Evolutionary conservation across 2,888 invertebrate genomes (phyloP).

Genomic region (Anoncus sp.): DNA sequence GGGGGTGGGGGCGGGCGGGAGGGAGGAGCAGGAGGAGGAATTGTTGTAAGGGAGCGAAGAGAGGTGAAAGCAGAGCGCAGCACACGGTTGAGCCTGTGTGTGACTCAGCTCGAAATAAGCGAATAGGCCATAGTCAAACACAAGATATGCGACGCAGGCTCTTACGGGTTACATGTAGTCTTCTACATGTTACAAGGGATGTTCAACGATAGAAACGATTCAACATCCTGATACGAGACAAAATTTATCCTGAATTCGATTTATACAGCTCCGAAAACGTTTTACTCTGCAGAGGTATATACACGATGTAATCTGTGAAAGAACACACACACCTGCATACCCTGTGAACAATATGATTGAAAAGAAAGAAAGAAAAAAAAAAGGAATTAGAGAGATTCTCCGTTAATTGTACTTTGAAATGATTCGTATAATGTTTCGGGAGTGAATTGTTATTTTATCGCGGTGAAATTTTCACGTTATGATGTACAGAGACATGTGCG

Average conservation of each 20-base stretch:
- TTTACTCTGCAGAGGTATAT: too few species aligned
- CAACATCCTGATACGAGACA: too few species aligned
- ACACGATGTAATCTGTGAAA: too few species aligned
- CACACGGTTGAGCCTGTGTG: slow-evolving; percentile 63
- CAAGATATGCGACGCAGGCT: slow-evolving; percentile 69
- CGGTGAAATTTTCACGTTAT: neutral
- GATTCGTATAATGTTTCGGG: neutral
- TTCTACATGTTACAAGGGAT: slow-evolving; percentile 52
- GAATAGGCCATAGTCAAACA: slow-evolving; percentile 75
- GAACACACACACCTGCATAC: too few species aligned
- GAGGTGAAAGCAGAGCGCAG: slow-evolving; percentile 44
- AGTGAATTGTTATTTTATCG: neutral
- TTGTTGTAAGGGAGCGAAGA: slow-evolving; percentile 36
- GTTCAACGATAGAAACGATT: too few species aligned
- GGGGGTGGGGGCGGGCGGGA: slow-evolving; percentile 28
- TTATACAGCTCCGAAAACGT: too few species aligned
- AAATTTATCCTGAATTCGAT: too few species aligned
- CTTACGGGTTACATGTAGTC: slow-evolving; percentile 45
- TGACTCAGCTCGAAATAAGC: slow-evolving; percentile 78
- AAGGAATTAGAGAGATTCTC: neutral
- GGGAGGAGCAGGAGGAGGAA: slow-evolving; percentile 43
- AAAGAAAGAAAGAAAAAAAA: too few species aligned
- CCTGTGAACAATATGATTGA: too few species aligned
- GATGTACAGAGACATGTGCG: neutral
- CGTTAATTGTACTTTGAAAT: neutral